Conservation (phyloP, 2,797 vertebrate species). For the Hippoglossus hippoglossus region DNA sequence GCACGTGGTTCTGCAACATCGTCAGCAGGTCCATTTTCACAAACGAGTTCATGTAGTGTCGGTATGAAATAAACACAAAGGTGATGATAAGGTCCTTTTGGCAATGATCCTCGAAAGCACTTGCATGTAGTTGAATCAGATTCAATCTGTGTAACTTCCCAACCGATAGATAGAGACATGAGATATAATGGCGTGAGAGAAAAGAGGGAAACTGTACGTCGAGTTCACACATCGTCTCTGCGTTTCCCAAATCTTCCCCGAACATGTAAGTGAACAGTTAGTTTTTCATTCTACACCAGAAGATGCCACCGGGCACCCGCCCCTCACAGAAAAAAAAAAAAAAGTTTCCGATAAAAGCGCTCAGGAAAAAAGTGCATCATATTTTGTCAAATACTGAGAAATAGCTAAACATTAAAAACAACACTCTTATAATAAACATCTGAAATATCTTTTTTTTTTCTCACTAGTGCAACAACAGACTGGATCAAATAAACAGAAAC, state of each 20-base stretch:
- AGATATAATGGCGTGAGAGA: conserved; percentile 32
- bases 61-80: conserved; percentile 34
- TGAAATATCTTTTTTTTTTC: conserved; percentile 72
- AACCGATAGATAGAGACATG: conserved; percentile 36
- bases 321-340: conserved; percentile 11
- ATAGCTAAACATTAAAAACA: conserved; percentile 83
- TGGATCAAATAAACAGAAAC: conserved; percentile 76
- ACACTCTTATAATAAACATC: conserved; percentile 85
- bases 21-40: conserved; percentile 67
- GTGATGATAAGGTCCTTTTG: conserved; percentile 65
- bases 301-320: conserved; percentile 25
- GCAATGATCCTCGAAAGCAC: conserved; percentile 67
- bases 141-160: conserved; percentile 37
- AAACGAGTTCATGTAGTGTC: conserved; percentile 43
- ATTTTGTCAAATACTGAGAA: conserved; percentile 82
- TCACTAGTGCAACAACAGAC: conserved; percentile 86
- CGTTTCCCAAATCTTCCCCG: conserved; percentile 24
- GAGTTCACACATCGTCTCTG: conserved; percentile 36
- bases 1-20: conserved; percentile 22
- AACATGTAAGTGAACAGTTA: conserved; percentile 26
- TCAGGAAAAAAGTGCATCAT: conserved; percentile 82
- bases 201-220: conserved; percentile 32
- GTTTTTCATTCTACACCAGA: conserved; percentile 40
- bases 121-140: conserved; percentile 48
- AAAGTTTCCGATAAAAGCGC: conserved; percentile 59